These are phyloP conservation scores for Saccopteryx bilineata DNA, from an alignment of 2,113 vertebrate genomes.

Conservation along the genomic window DNA sequence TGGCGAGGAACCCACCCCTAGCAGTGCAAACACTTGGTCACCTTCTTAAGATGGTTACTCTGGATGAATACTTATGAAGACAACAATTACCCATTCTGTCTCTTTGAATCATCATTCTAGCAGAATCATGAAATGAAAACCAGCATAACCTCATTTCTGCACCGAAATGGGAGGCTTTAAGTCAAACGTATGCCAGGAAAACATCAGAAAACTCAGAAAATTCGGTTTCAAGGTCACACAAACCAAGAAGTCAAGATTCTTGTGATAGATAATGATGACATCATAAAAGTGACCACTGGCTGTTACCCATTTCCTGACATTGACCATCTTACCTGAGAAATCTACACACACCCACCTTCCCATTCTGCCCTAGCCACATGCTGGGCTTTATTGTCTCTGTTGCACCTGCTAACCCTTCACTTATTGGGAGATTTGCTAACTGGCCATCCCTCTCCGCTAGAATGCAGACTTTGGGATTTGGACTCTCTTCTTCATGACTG, in stretches of 20 bases:
- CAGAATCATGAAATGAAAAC: conserved; percentile 57
- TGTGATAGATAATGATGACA: conserved; percentile 26
- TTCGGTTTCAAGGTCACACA: conserved; percentile 1
- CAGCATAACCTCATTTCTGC: not conserved
- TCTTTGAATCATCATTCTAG: conserved; percentile 43
- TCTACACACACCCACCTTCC: not conserved
- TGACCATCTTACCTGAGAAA: not conserved
- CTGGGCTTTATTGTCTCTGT: not conserved
- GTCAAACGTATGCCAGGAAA: not conserved
- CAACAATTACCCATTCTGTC: conserved; percentile 39
- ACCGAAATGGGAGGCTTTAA: conserved; percentile 17
- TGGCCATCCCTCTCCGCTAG: not conserved
- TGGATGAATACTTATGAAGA: conserved; percentile 29
- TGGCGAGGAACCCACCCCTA: not conserved
- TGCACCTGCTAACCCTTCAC: not conserved
- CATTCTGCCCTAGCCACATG: not conserved
- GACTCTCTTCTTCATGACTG: not conserved
- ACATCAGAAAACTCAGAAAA: not conserved
- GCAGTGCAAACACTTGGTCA: conserved; percentile 27
- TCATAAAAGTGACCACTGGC: not conserved
- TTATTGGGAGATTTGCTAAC: not conserved
- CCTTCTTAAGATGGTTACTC: conserved; percentile 29
- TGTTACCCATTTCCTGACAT: not conserved
- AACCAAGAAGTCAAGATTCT: not conserved
- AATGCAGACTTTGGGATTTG: not conserved